Conservation (phyloP, 64 coral and sea anemone species). For the Orbicella faveolata region DNA sequence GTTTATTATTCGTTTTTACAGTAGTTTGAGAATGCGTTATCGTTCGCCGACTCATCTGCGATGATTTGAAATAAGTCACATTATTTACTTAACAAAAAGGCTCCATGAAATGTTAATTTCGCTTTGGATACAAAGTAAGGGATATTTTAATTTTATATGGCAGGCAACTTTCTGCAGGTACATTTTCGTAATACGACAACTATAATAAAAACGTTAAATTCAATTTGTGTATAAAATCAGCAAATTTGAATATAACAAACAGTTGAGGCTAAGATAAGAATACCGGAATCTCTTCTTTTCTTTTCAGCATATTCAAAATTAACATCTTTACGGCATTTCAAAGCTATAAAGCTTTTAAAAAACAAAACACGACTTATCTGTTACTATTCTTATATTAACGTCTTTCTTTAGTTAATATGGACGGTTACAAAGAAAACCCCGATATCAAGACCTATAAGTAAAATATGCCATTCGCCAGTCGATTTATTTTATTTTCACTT, state of each 20-base stretch:
- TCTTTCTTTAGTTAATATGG: no score
- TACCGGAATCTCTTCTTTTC: no score
- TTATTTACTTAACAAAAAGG: background rate
- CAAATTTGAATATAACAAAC: background rate
- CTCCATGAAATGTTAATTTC: constrained; percentile 4
- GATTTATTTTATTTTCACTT: no score
- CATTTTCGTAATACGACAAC: background rate
- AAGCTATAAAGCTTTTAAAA: no score
- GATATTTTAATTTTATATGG: background rate
- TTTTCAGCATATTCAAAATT: no score
- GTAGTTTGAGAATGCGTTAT: background rate
- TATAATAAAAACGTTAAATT: background rate
- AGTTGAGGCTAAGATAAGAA: no score
- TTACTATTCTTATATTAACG: no score
- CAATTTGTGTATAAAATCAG: background rate
- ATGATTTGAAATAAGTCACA: background rate
- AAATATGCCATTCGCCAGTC: no score
- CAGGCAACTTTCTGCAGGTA: background rate
- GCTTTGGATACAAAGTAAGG: background rate
- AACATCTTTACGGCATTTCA: no score
- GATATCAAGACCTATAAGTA: no score
- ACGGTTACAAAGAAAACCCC: no score
- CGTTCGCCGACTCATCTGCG: background rate
- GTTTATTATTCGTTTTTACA: background rate
- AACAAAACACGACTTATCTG: no score